These are phyloP conservation scores for Vulpes vulpes DNA, from an alignment of 2,113 vertebrate species.

Conservation along the genomic window DNA sequence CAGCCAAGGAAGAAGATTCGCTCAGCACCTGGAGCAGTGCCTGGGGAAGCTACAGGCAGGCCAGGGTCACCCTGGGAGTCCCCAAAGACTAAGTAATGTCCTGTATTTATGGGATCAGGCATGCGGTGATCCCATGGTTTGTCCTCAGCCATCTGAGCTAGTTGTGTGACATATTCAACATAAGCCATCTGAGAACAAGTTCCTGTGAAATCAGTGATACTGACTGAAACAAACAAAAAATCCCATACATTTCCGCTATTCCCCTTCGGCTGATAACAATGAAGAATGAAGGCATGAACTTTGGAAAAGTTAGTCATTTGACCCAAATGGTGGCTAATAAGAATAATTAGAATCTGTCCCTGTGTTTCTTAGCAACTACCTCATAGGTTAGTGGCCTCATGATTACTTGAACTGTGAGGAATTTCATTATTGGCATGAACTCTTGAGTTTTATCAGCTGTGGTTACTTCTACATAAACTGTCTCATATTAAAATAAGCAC, in stretches of 20 bases:
- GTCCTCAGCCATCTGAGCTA: not conserved
- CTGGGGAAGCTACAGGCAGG: not conserved
- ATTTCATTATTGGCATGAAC: slow-evolving; percentile 59
- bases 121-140: not conserved
- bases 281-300: not conserved
- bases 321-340: not conserved
- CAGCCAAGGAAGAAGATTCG: not conserved
- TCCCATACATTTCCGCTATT: not conserved
- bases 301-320: slow-evolving; percentile 48
- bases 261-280: not conserved
- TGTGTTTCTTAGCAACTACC: slow-evolving; percentile 5
- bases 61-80: not conserved
- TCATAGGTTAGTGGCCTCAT: slow-evolving; percentile 44
- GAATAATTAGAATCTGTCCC: slow-evolving; percentile 26
- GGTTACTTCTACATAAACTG: slow-evolving; percentile 67
- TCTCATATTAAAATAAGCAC: slow-evolving; percentile 52
- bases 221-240: not conserved
- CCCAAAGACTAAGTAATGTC: not conserved
- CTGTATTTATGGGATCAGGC: not conserved
- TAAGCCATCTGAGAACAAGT: not conserved
- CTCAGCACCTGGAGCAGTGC: not conserved
- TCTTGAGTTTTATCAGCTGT: slow-evolving; percentile 63
- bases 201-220: not conserved
- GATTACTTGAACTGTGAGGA: slow-evolving; percentile 65
- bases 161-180: not conserved